Base-by-base conservation (phyloP, 1,140 invertebrate species). In the Brevipalpus yothersi region DNA sequence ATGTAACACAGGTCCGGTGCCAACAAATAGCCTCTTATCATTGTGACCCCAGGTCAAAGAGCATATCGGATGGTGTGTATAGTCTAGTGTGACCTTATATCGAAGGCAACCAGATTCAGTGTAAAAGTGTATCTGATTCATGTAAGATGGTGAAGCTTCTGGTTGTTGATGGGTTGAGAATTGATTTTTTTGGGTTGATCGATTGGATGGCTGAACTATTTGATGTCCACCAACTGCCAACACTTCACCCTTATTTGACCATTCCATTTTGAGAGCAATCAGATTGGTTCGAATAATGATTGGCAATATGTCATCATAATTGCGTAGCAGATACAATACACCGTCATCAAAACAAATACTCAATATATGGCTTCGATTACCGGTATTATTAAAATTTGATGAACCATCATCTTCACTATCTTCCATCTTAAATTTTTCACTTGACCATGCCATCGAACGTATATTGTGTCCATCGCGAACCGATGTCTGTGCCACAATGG, bases 351-450 rank as follows among this genome's bases (percentile, higher is more conserved):
- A 80, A 66, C 86, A 82, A 11, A 93, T 84, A 1, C 89, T 89
- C 56, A 93, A 69, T 1, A 90, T 42, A n/a, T 42, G 31, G 5
- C 8, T n/a, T 57, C 53, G 53, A 53, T 47, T 58, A 63, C 63
- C 11, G 11, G 11, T 4, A 57, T 43, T 43, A 41, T 41, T 43
- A 23, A 17, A n/a, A 43, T n/a, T 39, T 13, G 15, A 19, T 8
- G 21, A 42, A 10, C 17, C 56, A 56, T 77, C 76, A 57, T 84
- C 81, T 63, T 90, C 85, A 23, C 80, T 81, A 70, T 94, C 90
- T 69, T 93, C 90, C 87, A 96, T 93, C 74, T 92, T 94, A 70
- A 96, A 96, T 68, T 93, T 94, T 69, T 93, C 88, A 69, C 89
- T 93, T 41, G 86, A 92, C 90, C 90, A 96, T 15, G 84, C 82